Evolutionary conservation across 2,888 invertebrate genomes (phyloP).

Genomic region (Megalurothrips usitatus): DNA sequence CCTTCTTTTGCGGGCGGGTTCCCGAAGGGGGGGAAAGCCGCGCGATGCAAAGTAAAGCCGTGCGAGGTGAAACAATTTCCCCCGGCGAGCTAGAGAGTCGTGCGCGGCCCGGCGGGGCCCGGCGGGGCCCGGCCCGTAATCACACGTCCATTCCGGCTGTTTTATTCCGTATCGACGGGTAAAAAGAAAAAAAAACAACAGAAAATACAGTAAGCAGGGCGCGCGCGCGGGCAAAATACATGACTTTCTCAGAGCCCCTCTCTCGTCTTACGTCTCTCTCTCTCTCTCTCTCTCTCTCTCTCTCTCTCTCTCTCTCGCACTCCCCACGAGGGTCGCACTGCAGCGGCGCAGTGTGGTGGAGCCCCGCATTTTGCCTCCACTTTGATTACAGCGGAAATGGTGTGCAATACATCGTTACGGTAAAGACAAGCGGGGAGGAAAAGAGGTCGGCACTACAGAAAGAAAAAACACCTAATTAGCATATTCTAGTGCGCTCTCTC

Average conservation of each 20-base stretch:
- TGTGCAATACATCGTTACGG: slow-evolving; percentile 16
- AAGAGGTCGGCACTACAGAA: slow-evolving; percentile 1
- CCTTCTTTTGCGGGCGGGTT: too few species aligned
- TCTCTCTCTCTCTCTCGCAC: too few species aligned
- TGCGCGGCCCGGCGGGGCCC: not conserved
- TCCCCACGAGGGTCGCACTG: too few species aligned
- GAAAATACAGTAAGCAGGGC: too few species aligned
- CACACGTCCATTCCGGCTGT: not conserved
- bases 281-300: too few species aligned
- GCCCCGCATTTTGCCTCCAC: not conserved
- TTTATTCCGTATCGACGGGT: not conserved
- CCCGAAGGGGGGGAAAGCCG: not conserved
- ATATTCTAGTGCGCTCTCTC: not conserved
- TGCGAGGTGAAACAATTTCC: not conserved
- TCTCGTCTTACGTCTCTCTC: too few species aligned
- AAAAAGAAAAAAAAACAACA: not conserved
- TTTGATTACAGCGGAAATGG: not conserved
- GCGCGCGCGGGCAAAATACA: not conserved
- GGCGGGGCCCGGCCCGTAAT: not conserved
- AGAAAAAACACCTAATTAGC: not conserved
- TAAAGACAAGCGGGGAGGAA: not conserved
- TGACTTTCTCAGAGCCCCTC: not conserved
- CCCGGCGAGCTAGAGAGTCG: not conserved
- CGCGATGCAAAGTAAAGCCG: not conserved
- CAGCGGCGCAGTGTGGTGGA: too few species aligned